Evolutionary conservation across 2,113 vertebrate genomes (phyloP).

Genomic region (Oceanodroma tethys): DNA sequence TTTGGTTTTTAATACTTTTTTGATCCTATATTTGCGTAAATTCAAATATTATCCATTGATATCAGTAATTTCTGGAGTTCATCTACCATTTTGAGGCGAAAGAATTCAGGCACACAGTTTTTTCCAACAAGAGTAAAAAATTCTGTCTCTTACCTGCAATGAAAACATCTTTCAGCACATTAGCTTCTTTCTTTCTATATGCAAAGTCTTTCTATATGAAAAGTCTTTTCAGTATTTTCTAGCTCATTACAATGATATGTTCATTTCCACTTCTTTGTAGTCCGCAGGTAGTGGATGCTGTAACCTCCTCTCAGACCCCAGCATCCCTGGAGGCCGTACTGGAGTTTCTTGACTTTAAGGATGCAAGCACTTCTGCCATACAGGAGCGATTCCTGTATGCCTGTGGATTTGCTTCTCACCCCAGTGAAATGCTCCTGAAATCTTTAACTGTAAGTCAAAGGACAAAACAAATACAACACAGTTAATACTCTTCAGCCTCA

Average conservation of each 20-base stretch:
- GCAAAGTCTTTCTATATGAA: not conserved
- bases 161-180: not conserved
- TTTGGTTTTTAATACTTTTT: not conserved
- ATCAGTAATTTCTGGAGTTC: not conserved
- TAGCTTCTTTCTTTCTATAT: not conserved
- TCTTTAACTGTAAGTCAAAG: constrained; percentile 83
- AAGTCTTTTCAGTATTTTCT: not conserved
- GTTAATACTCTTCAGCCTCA: not conserved
- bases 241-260: not conserved
- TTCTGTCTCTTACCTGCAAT: not conserved
- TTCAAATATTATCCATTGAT: not conserved
- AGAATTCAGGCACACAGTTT: not conserved
- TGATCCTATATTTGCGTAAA: not conserved
- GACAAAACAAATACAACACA: not conserved
- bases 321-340: constrained; percentile 86
- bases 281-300: constrained; percentile 90
- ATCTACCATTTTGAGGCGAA: not conserved
- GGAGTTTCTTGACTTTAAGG: constrained; percentile 91
- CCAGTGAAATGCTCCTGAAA: constrained; percentile 84
- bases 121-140: not conserved
- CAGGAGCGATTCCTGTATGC: constrained; percentile 97
- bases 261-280: constrained; percentile 62
- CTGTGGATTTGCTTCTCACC: constrained; percentile 92
- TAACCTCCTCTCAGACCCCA: constrained; percentile 91
- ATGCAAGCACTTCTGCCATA: constrained; percentile 76